Conservation (phyloP, 2,113 vertebrate species). For the Dicentrarchus labrax region DNA sequence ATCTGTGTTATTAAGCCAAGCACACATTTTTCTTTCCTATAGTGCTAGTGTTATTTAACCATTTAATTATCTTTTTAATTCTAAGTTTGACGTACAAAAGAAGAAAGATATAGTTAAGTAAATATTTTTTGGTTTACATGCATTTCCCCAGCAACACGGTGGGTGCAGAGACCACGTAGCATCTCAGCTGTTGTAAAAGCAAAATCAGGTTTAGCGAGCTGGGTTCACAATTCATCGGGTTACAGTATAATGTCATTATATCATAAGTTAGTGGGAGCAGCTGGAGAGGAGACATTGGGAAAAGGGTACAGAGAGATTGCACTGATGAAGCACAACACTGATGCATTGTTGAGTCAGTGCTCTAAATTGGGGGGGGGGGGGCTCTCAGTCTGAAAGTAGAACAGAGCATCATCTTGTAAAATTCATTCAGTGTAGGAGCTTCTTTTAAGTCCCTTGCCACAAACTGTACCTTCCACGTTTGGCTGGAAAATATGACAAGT, state of each 20-base stretch:
- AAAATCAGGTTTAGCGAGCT: conserved; percentile 62
- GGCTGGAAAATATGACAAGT: neutral
- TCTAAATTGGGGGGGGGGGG: conserved; percentile 53
- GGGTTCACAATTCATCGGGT: conserved; percentile 62
- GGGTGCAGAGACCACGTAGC: conserved; percentile 5
- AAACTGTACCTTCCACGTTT: neutral
- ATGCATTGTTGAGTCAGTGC: conserved; percentile 49
- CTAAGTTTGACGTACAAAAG: neutral
- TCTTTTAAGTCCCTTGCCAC: neutral
- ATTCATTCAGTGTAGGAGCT: conserved; percentile 24
- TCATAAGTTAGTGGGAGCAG: conserved; percentile 70
- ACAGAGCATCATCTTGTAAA: conserved; percentile 24
- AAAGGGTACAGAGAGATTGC: conserved; percentile 30
- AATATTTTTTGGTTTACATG: conserved; percentile 8
- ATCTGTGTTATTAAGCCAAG: conserved; percentile 8
- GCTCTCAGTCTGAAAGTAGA: conserved; percentile 37
- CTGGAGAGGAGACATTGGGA: conserved; percentile 56
- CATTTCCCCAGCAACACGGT: conserved; percentile 10
- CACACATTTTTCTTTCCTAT: neutral
- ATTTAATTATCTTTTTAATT: conserved; percentile 5
- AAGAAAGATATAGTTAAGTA: neutral
- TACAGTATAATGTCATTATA: conserved; percentile 65
- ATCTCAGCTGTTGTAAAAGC: conserved; percentile 60
- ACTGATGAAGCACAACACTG: conserved; percentile 41
- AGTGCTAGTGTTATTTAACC: neutral